These are phyloP conservation scores for Scaptomyza caliginosa DNA, from an alignment of 2,888 invertebrate genomes.

Conservation along the genomic window DNA sequence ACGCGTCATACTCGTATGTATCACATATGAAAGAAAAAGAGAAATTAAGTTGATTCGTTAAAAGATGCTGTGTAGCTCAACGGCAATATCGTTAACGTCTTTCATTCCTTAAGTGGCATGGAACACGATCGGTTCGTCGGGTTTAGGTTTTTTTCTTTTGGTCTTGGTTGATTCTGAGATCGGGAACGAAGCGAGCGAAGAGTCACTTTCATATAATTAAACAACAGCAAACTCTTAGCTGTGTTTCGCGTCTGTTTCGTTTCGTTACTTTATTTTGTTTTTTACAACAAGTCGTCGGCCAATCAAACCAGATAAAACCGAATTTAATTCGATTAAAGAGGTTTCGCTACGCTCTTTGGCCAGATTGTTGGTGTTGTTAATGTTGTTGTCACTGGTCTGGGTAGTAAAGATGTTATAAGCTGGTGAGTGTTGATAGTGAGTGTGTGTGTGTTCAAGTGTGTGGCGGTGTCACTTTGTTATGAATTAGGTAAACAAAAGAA, in stretches of 20 bases:
- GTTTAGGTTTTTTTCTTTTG: background rate
- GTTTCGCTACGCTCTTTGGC: constrained; percentile 67
- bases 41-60: too few species aligned
- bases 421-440: constrained; percentile 21
- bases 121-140: constrained; percentile 3
- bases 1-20: too few species aligned
- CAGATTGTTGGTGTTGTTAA: constrained; percentile 35
- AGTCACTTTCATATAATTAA: constrained; percentile 31
- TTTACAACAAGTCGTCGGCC: constrained; percentile 43
- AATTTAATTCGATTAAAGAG: constrained; percentile 81
- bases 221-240: constrained; percentile 20
- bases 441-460: constrained; percentile 24
- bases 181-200: constrained; percentile 10
- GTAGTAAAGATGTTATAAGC: constrained; percentile 58
- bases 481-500: constrained; percentile 63
- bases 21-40: too few species aligned
- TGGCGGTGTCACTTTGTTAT: constrained; percentile 37
- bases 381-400: constrained; percentile 20
- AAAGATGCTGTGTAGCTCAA: background rate
- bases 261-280: too few species aligned
- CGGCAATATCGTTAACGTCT: constrained; percentile 1
- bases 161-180: background rate
- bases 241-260: constrained; percentile 15
- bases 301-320: constrained; percentile 82
- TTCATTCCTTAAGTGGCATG: constrained; percentile 15